These are phyloP conservation scores for Hirtodrosophila trivittata DNA, from an alignment of 2,888 invertebrate genomes.

Conservation along the genomic window DNA sequence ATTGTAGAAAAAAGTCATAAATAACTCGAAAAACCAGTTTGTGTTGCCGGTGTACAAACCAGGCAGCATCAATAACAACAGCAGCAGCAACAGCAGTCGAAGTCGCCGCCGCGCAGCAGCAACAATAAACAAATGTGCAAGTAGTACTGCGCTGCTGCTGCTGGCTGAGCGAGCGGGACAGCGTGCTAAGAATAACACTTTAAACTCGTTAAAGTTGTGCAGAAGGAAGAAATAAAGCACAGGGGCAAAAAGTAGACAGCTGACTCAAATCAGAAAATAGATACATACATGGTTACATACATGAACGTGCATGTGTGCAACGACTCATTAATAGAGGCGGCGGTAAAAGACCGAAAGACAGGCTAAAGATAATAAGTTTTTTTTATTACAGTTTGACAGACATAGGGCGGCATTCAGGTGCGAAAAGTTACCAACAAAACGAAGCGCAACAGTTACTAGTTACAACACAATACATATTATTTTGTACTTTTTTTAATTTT, in stretches of 20 bases:
- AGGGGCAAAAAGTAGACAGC: conserved; percentile 52
- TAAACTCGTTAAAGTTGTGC: conserved; percentile 76
- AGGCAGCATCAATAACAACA: conserved; percentile 38
- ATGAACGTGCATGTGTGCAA: conserved; percentile 8
- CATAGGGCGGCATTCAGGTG: conserved; percentile 27
- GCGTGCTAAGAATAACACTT: conserved; percentile 67
- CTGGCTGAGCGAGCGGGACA: conserved; percentile 37
- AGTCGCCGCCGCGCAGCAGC: conserved; percentile 7
- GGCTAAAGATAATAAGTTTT: conserved; percentile 39
- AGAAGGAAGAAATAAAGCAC: conserved; percentile 66
- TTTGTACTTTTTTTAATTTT: conserved; percentile 1
- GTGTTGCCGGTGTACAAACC: conserved; percentile 77
- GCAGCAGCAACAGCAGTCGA: conserved; percentile 13
- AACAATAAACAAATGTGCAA: conserved; percentile 77
- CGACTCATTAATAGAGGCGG: conserved; percentile 36
- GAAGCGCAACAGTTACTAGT: conserved; percentile 6
- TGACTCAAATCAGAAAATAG: conserved; percentile 59
- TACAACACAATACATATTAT: no score
- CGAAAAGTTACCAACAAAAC: conserved; percentile 8
- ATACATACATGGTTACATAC: conserved; percentile 38
- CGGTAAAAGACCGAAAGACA: conserved; percentile 19
- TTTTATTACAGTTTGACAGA: conserved; percentile 42
- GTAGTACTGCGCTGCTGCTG: conserved; percentile 49
- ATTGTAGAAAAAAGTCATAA: conserved; percentile 75
- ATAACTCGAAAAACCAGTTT: conserved; percentile 80